phyloP scores from a whole-genome alignment of 2,888 invertebrate genomes.

The Gibbula magus region DNA sequence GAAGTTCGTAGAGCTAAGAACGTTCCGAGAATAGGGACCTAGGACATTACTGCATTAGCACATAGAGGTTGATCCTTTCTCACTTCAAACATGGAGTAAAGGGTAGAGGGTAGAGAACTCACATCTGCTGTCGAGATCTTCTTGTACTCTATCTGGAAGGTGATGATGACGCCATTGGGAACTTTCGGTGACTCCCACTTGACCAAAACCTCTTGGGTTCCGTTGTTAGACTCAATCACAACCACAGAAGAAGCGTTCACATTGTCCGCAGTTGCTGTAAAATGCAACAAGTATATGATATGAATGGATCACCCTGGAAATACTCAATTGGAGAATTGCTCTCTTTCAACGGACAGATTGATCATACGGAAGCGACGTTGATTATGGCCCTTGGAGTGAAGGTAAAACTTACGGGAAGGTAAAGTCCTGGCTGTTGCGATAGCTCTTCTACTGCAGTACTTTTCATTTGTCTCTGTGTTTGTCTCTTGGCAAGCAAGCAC shows the following conservation, averaged over 20 bases:
- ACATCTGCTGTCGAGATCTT: constrained; percentile 82
- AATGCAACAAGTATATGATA: not conserved
- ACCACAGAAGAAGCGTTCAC: constrained; percentile 69
- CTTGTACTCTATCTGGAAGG: constrained; percentile 87
- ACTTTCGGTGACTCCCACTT: constrained; percentile 87
- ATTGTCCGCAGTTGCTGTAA: constrained; percentile 82
- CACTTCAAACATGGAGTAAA: no score
- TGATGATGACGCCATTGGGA: constrained; percentile 92
- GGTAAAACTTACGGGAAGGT: constrained; percentile 74
- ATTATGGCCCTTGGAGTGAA: not conserved
- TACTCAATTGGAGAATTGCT: no score
- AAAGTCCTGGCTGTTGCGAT: constrained; percentile 72
- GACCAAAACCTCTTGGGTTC: constrained; percentile 64
- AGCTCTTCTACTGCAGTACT: constrained; percentile 73
- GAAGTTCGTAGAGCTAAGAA: no score
- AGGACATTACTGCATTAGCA: no score
- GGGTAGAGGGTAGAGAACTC: constrained; percentile 47
- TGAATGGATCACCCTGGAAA: no score
- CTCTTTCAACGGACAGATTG: no score
- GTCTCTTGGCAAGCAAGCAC: constrained; percentile 72
- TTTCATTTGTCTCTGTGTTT: constrained; percentile 52
- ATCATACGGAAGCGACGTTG: no score
- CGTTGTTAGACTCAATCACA: constrained; percentile 41
- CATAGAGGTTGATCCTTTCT: no score
- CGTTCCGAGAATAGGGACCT: no score